phyloP scores from a whole-genome alignment of 2,888 invertebrate genomes.

The Pheosia gnoma region DNA sequence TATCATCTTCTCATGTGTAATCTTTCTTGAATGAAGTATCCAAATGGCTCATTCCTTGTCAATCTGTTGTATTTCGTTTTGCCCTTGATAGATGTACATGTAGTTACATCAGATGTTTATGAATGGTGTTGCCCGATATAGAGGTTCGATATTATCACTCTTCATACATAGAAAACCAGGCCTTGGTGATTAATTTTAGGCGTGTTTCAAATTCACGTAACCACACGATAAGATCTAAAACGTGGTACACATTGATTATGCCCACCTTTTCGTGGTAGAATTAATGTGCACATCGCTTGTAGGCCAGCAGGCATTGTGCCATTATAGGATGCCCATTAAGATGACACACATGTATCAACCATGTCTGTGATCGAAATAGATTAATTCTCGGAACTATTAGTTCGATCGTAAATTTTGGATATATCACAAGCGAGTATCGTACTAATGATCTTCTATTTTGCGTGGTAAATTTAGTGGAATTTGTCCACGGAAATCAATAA shows the following conservation, averaged over 20 bases:
- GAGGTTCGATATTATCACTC: conserved; percentile 4
- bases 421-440: not conserved
- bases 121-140: conserved; percentile 12
- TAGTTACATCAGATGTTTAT: not conserved
- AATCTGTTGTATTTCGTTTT: not conserved
- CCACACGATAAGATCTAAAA: conserved; percentile 10
- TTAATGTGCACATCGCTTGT: not conserved
- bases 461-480: not conserved
- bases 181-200: conserved; percentile 19
- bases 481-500: not conserved
- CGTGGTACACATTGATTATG: not conserved
- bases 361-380: not conserved
- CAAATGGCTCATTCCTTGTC: no score
- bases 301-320: not conserved
- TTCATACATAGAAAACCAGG: conserved; percentile 15
- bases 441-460: not conserved
- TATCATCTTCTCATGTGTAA: no score
- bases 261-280: not conserved
- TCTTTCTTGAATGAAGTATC: no score
- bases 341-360: no score
- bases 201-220: conserved; percentile 19
- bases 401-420: not conserved
- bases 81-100: not conserved
- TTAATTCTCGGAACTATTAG: not conserved
- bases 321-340: not conserved